Evolutionary conservation across 53 echinoderm and acorn worm genomes (phyloP), one percentile per base, ranked within the genome.

Genomic region (Crossaster papposus): DNA sequence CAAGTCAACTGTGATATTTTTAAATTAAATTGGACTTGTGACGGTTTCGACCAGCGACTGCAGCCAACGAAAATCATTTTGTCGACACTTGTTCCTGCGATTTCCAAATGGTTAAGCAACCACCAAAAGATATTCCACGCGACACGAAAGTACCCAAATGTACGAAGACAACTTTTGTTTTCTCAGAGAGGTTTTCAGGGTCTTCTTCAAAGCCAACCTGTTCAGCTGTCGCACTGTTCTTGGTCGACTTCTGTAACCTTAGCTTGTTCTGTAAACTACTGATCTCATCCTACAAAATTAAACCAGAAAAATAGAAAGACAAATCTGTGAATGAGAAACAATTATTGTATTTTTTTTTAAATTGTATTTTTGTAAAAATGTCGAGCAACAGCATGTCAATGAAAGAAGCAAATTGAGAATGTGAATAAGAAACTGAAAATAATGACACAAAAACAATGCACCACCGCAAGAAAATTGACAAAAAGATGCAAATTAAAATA

Each of bases 151-250:
- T 44, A 44, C 44, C 44, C 5, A 44, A 44, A 44, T 44, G 44
- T 7, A 9, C 6, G 44, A 0, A 44, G 44, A 44, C n/a, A n/a
- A n/a, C n/a, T n/a, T n/a, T n/a, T n/a, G n/a, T n/a, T n/a, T n/a
- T n/a, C n/a, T n/a, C n/a, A n/a, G n/a, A n/a, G n/a, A n/a, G n/a
- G n/a, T n/a, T n/a, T n/a, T n/a, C n/a, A n/a, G n/a, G n/a, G n/a
- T n/a, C n/a, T n/a, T n/a, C n/a, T n/a, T n/a, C n/a, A n/a, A 6
- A 58, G 91, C 92, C 51, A 24, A 99, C 99, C 99, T 99, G 99
- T 92, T 99, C 99, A 9, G 96, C 98, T 36, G 98, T 92, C 7
- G 91, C 94, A 63, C 91, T 93, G 84, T 99, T 96, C 31, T 92
- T 95, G 62, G 94, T 89, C 51, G 96, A 83, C 64, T 99, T 99